Percentiles rank a stretch among this genome's conserved stretches.
Conservation (phyloP, 2,888 invertebrate species). For the Cecidostiba fungosa region DNA sequence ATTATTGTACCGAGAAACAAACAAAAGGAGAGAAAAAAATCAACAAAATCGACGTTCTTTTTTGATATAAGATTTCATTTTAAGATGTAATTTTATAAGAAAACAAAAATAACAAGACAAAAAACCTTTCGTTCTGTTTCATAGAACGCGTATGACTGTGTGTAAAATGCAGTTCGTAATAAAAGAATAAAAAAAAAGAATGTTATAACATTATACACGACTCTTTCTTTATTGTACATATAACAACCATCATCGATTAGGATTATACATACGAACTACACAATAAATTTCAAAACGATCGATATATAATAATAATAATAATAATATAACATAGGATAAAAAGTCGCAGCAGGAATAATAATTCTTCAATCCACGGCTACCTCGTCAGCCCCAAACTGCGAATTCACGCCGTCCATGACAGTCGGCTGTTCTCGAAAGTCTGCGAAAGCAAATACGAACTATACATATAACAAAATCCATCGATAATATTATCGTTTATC, state of each 20-base stretch:
- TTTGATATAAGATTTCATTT: constrained; percentile 62
- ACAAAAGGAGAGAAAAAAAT: neutral
- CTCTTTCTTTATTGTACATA: constrained; percentile 43
- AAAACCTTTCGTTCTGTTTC: constrained; percentile 59
- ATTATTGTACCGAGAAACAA: neutral
- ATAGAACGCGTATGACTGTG: constrained; percentile 59
- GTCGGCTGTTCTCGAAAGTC: constrained; percentile 33
- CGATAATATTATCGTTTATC: too few species aligned
- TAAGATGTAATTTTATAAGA: constrained; percentile 62
- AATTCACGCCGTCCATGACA: neutral
- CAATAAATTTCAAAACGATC: neutral
- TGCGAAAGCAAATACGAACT: constrained; percentile 11
- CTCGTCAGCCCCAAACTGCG: neutral
- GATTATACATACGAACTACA: constrained; percentile 4
- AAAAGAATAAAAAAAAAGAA: constrained; percentile 39
- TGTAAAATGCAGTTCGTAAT: constrained; percentile 61
- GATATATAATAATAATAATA: neutral
- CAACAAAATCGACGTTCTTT: constrained; percentile 44
- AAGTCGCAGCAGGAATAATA: too few species aligned
- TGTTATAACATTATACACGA: constrained; percentile 57
- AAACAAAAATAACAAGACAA: constrained; percentile 2
- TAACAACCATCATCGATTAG: constrained; percentile 20
- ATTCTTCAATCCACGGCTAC: neutral
- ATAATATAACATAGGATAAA: too few species aligned
- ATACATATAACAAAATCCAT: neutral